phyloP scores from a whole-genome alignment of 2,888 invertebrate genomes.

The Gibbula magus region DNA sequence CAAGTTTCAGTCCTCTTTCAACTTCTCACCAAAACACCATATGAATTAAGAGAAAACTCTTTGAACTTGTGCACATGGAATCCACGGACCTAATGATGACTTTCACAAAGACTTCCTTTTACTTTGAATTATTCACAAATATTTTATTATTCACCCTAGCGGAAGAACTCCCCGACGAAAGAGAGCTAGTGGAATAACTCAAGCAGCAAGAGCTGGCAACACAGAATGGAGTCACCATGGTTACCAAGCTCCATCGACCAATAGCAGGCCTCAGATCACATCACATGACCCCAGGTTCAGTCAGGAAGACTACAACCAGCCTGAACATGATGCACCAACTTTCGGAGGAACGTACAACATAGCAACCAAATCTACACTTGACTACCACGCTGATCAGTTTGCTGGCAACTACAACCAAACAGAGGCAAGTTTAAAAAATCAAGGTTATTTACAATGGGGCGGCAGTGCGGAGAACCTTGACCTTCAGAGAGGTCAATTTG shows the following conservation, averaged over 20 bases:
- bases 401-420: not conserved
- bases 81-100: too few species aligned
- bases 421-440: not conserved
- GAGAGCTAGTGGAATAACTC: not conserved
- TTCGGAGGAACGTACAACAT: constrained; percentile 12
- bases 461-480: not conserved
- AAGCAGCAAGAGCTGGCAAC: not conserved
- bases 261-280: not conserved
- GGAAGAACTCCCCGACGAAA: not conserved
- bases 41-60: too few species aligned
- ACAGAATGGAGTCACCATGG: not conserved
- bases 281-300: not conserved
- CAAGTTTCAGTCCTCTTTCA: too few species aligned
- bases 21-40: too few species aligned
- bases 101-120: too few species aligned
- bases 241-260: not conserved
- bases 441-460: constrained; percentile 1
- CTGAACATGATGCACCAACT: not conserved
- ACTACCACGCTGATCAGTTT: not conserved
- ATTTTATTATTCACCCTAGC: not conserved
- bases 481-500: not conserved
- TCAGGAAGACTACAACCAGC: not conserved
- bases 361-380: not conserved
- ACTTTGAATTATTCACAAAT: not conserved
- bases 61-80: too few species aligned